Evolutionary conservation across 2,888 invertebrate genomes (phyloP), one percentile per base, ranked within the genome.

Genomic region (Coleophora deauratella): DNA sequence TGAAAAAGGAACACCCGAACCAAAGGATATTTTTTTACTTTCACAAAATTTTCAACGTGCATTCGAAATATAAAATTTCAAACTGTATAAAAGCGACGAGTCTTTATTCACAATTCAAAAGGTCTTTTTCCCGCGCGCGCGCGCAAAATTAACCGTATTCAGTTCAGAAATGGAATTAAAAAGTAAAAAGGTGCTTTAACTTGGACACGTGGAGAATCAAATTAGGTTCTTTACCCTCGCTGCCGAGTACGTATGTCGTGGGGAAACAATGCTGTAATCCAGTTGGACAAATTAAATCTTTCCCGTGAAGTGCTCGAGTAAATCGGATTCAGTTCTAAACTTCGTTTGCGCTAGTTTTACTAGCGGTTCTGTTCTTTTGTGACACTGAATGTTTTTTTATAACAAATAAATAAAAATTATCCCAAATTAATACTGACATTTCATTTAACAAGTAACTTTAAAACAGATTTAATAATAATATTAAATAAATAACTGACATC

Each of bases 281-380:
- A 55, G 59, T 59, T 54, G 58, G 54, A 59, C 61, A 67, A 73
- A 73, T 72, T 69, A 65, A 72, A 67, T 66, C 60, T 59, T 36
- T 34, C 32, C 42, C 33, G 49, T 40, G 27, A 53, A 54, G 46
- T 49, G 46, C 47, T 47, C 27, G 39, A 21, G 40, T 41, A 41
- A 41, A 47, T 43, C 38, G 37, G 43, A 43, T 45, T 45, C 43
- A 41, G 37, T 34, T 39, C 21, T 21, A 21, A 21, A 21, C 21
- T 21, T 4, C 3, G 21, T 21, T 21, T 21, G 21, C 21, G 21
- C 21, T 21, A 21, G 21, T 21, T 21, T 21, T 21, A 6, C 6
- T 21, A 6, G 3, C 6, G 6, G 21, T 21, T 21, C 6, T 4
- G 21, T 21, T 21, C 21, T 21, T 21, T 21, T 21, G 21, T 10